These are phyloP conservation scores for Trididemnum miniatum DNA, from an alignment of 23 tunicate species.

Conservation along the genomic window DNA sequence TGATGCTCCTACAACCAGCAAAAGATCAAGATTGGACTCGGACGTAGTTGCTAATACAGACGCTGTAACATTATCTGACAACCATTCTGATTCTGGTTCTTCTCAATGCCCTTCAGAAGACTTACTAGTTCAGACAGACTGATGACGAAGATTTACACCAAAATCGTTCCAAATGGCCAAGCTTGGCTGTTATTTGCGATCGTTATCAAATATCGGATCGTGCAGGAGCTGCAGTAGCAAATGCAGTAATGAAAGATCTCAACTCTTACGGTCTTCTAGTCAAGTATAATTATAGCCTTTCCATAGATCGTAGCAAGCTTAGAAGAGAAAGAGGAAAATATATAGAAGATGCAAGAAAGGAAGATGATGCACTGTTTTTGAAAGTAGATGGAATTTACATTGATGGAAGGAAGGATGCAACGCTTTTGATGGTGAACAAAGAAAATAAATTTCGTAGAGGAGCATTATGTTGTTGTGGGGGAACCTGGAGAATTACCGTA, in stretches of 20 bases:
- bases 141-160: no score
- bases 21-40: not conserved
- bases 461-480: slow-evolving; percentile 6
- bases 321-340: not conserved
- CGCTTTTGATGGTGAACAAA: not conserved
- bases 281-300: no score
- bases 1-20: no score
- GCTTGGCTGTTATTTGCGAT: not conserved
- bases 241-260: not conserved
- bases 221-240: not conserved
- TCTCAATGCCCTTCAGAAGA: no score
- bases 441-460: not conserved
- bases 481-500: no score
- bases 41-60: not conserved
- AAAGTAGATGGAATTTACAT: no score
- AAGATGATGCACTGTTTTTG: not conserved
- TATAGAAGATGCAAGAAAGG: slow-evolving; percentile 13
- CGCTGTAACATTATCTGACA: not conserved
- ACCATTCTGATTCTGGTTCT: no score
- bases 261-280: not conserved
- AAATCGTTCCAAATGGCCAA: no score
- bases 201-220: not conserved
- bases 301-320: no score
- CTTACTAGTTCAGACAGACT: no score
- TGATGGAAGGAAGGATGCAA: slow-evolving; percentile 7